Percentiles rank a stretch among this genome's conserved stretches.
Evolutionary conservation across 2,888 invertebrate species (phyloP).

Genomic region (Chaetoderma sp.): DNA sequence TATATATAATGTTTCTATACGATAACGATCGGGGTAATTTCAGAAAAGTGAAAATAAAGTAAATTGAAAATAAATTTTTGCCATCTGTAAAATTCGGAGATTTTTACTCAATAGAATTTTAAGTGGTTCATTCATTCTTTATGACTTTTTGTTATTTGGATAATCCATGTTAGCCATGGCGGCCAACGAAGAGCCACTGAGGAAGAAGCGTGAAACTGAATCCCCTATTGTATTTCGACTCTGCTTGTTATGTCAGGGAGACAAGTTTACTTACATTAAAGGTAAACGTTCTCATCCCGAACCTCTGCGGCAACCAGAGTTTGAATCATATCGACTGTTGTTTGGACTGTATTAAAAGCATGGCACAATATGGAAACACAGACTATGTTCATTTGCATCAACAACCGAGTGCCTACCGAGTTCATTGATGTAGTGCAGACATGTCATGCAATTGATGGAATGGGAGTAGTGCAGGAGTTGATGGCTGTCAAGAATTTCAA

Average conservation of each 20-base stretch:
- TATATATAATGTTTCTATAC: too few relatives aligned
- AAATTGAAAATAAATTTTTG: too few relatives aligned
- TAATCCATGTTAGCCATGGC: slow-evolving; percentile 4
- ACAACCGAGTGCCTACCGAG: not conserved
- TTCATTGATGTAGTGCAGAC: too few relatives aligned
- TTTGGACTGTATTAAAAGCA: not conserved
- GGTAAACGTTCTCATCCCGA: not conserved
- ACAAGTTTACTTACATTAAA: slow-evolving; percentile 1
- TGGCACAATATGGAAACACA: not conserved
- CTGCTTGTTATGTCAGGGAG: slow-evolving; percentile 5
- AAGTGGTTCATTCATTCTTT: too few relatives aligned
- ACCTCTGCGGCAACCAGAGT: slow-evolving; percentile 1
- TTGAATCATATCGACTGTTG: not conserved
- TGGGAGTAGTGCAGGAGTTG: too few relatives aligned
- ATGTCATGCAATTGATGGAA: too few relatives aligned
- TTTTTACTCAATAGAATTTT: too few relatives aligned
- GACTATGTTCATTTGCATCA: slow-evolving; percentile 7
- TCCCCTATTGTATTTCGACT: not conserved
- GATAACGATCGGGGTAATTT: too few relatives aligned
- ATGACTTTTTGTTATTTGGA: too few relatives aligned
- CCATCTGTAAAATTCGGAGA: too few relatives aligned
- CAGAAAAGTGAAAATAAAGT: too few relatives aligned
- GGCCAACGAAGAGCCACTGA: not conserved
- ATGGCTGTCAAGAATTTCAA: too few relatives aligned
- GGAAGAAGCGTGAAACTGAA: slow-evolving; percentile 1